Percentiles rank a stretch among this genome's conserved stretches.
These are phyloP conservation scores for Drosophila arawakana DNA, from an alignment of 1,140 invertebrate genomes.

Conservation along the genomic window DNA sequence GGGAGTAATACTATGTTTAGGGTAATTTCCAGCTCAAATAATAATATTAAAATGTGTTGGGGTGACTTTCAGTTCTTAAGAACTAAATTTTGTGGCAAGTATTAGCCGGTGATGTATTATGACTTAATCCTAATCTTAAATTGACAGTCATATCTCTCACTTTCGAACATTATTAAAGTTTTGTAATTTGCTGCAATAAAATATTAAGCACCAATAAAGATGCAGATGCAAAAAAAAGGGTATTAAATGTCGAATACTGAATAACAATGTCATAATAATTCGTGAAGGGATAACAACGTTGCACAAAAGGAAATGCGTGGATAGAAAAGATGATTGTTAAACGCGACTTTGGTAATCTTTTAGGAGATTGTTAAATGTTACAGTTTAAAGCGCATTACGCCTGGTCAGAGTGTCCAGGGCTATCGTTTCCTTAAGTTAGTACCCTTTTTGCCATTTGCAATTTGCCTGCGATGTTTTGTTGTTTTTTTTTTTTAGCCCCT, in stretches of 20 bases:
- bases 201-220: constrained; percentile 32
- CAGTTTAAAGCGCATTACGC: constrained; percentile 38
- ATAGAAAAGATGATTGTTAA: constrained; percentile 22
- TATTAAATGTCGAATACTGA: constrained; percentile 1
- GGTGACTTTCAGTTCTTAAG: no score
- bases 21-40: no score
- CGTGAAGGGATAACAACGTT: constrained; percentile 7
- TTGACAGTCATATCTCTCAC: neutral
- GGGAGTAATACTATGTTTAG: no score
- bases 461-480: neutral
- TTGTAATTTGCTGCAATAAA: constrained; percentile 25
- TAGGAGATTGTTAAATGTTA: constrained; percentile 34
- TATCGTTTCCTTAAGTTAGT: neutral
- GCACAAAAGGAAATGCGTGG: constrained; percentile 4
- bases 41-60: no score
- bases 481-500: neutral
- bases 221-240: neutral
- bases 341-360: constrained; percentile 23
- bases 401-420: neutral
- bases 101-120: neutral
- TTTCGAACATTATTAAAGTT: constrained; percentile 13
- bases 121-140: neutral
- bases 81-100: neutral
- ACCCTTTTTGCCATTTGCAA: constrained; percentile 13
- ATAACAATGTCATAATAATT: constrained; percentile 37